phyloP scores from a whole-genome alignment of 2,797 vertebrate species.

The Myripristis murdjan region DNA sequence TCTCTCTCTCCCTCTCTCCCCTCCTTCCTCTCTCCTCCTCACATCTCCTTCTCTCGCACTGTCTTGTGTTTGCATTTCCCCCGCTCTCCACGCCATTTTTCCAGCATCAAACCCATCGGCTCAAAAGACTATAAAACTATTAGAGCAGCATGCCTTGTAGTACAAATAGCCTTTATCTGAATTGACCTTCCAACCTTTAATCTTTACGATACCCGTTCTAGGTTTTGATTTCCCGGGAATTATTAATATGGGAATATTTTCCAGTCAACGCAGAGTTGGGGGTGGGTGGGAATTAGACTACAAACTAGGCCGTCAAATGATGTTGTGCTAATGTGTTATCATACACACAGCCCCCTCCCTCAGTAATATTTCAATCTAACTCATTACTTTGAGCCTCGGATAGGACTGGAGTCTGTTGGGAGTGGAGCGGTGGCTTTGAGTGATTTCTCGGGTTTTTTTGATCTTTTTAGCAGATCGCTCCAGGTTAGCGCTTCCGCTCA shows the following conservation, averaged over 20 bases:
- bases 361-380: constrained; percentile 66
- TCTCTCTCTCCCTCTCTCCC: neutral
- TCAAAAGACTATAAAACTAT: constrained; percentile 74
- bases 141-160: constrained; percentile 57
- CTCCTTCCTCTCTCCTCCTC: no score
- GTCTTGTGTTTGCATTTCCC: constrained; percentile 70
- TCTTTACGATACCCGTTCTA: constrained; percentile 41
- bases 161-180: constrained; percentile 66
- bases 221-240: constrained; percentile 26
- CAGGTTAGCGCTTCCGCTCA: constrained; percentile 73
- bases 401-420: constrained; percentile 68
- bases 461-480: constrained; percentile 77
- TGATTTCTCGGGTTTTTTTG: constrained; percentile 72
- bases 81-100: constrained; percentile 59
- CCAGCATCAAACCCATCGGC: constrained; percentile 54
- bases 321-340: constrained; percentile 73
- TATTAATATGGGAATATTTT: neutral
- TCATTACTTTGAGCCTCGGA: constrained; percentile 67
- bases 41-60: constrained; percentile 44
- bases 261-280: constrained; percentile 38
- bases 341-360: constrained; percentile 33
- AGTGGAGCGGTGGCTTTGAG: constrained; percentile 65
- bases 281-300: constrained; percentile 59
- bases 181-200: constrained; percentile 21
- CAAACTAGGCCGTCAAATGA: constrained; percentile 67